These are phyloP conservation scores for Madoqua kirkii DNA, from an alignment of 2,113 vertebrate genomes.

Conservation along the genomic window DNA sequence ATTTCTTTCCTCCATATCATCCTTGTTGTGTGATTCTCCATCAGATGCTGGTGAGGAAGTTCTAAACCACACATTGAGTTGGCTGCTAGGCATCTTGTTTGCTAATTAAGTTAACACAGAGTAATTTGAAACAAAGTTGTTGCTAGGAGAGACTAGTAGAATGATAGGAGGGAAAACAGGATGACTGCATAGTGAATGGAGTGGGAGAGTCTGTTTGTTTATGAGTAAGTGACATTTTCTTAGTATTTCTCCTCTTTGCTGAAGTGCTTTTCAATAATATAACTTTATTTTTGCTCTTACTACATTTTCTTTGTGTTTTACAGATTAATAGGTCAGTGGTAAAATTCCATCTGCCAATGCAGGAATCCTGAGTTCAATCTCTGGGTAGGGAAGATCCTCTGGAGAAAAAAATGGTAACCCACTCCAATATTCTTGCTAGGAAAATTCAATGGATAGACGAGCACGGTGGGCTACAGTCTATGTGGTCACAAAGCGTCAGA, in stretches of 20 bases:
- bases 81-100: background rate
- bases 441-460: background rate
- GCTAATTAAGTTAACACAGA: background rate
- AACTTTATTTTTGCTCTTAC: background rate
- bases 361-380: background rate
- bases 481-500: background rate
- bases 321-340: background rate
- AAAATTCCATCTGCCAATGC: background rate
- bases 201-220: accelerated
- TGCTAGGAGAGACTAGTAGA: background rate
- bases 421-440: background rate
- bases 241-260: background rate
- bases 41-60: background rate
- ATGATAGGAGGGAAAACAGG: background rate
- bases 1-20: background rate
- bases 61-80: background rate
- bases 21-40: background rate
- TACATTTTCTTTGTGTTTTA: background rate
- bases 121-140: background rate
- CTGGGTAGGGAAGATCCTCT: background rate
- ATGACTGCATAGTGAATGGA: accelerated
- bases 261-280: background rate
- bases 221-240: accelerated
- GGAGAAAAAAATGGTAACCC: background rate
- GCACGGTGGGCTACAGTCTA: background rate